Evolutionary conservation across 2,888 invertebrate genomes (phyloP), one percentile per base, ranked within the genome.

Genomic region (Drosophila kambysellisi): DNA sequence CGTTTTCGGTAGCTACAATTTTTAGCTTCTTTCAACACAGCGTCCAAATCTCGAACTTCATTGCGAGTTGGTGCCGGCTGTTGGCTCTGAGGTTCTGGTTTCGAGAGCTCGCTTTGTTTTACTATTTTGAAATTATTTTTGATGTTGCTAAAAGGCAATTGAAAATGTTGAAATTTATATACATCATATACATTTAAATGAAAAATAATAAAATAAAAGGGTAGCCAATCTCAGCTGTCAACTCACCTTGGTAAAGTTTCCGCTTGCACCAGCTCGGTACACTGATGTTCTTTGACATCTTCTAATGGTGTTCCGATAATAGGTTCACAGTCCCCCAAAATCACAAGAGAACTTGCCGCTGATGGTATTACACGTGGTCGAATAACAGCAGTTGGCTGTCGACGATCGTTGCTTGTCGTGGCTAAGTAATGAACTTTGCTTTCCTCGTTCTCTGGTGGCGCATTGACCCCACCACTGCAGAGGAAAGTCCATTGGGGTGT

Each of bases 271-370:
- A 17, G 50, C 9, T 20, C 35, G 29, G 11, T 3, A 8, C 1
- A 6, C 52, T 56, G 33, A 37, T 58, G 4, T 7, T 30, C 53
- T 11, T 37, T 48, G 20, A 9, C 32, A 43, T 50, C 35, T 17
- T 39, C 77, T 25, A 41, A 29, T 35, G 56, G 4, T 17, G 37
- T 79, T 17, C 83, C 78, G 17, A 91, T 88, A 48, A 91, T 88
- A 90, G 91, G 89, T 76, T 93, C 92, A 67, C 86, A 88, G 66
- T 91, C 89, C 12, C 92, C 92, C 17, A 93, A 75, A 71, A 92
- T 88, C 41, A 91, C 82, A 30, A 89, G 70, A 37, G 92, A 91
- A n/a, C 86, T 90, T 33, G 83, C 76, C 0, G 85, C 73, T 57
- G 85, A 57, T 0, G 91, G 83, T 58, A 84, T 73, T 15, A 90